Conservation (phyloP, 2,888 invertebrate genomes). For the Callyntrura guangdongensis region DNA sequence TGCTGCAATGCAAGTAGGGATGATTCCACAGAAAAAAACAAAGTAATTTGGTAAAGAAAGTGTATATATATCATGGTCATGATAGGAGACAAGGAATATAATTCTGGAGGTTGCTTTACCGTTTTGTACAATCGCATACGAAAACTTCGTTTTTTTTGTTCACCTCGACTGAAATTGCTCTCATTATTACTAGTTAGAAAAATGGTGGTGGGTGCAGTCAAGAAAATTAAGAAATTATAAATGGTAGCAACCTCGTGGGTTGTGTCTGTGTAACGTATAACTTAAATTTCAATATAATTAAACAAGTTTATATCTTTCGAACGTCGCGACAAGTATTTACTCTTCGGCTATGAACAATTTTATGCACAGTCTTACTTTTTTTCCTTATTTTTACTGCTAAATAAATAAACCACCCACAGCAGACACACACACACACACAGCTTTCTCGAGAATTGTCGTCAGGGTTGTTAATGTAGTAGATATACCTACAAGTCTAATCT, state of each 20-base stretch:
- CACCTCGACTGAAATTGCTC: slow-evolving; percentile 38
- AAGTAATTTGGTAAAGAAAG: slow-evolving; percentile 45
- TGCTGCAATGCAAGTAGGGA: slow-evolving; percentile 3
- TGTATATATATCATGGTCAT: slow-evolving; percentile 38
- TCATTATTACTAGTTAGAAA: slow-evolving; percentile 23
- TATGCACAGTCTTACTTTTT: neutral
- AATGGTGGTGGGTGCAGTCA: slow-evolving; percentile 34
- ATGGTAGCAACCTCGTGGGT: neutral
- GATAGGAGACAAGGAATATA: slow-evolving; percentile 33
- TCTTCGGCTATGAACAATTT: slow-evolving; percentile 12
- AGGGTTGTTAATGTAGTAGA: slow-evolving; percentile 34
- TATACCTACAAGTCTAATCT: slow-evolving; percentile 32
- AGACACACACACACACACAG: neutral
- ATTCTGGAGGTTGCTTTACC: neutral
- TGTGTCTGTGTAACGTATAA: slow-evolving; percentile 3
- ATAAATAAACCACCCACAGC: slow-evolving; percentile 17
- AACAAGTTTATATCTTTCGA: neutral
- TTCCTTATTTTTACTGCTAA: slow-evolving; percentile 1
- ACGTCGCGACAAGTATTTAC: slow-evolving; percentile 1
- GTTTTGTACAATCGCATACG: neutral
- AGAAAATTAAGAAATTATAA: slow-evolving; percentile 36
- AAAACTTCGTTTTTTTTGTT: slow-evolving; percentile 2
- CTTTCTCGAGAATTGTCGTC: slow-evolving; percentile 40
- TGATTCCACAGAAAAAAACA: neutral
- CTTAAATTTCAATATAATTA: slow-evolving; percentile 58